Evolutionary conservation across 2,888 invertebrate genomes (phyloP).

Genomic region (Melanotus villosus): DNA sequence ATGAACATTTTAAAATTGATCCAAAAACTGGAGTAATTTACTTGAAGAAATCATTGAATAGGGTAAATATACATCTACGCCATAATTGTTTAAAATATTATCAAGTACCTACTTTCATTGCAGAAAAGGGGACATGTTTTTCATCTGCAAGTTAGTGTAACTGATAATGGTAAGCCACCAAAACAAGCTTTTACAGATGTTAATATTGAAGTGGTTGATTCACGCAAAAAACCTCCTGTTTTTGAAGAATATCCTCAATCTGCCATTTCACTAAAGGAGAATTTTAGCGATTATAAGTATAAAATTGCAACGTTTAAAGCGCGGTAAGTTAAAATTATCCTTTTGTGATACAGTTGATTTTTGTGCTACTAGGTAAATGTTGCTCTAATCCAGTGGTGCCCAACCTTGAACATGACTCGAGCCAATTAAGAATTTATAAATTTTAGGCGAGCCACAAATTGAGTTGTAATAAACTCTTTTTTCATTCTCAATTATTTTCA

Average conservation of each 20-base stretch:
- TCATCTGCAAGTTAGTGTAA: conserved; percentile 81
- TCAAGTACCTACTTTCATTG: conserved; percentile 54
- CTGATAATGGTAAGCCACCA: conserved; percentile 79
- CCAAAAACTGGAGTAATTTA: conserved; percentile 85
- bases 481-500: too few species aligned
- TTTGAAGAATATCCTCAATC: conserved; percentile 76
- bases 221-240: conserved; percentile 87
- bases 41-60: conserved; percentile 54
- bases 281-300: conserved; percentile 79
- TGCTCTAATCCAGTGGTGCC: too few species aligned
- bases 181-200: conserved; percentile 83
- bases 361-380: too few species aligned
- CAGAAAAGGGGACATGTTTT: conserved; percentile 77
- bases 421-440: too few species aligned
- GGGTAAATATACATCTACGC: too few species aligned
- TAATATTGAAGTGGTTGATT: conserved; percentile 87
- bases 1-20: conserved; percentile 84
- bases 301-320: conserved; percentile 82
- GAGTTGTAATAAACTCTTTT: too few species aligned
- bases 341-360: too few species aligned
- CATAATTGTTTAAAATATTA: too few species aligned
- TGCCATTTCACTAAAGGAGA: conserved; percentile 80
- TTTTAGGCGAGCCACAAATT: too few species aligned
- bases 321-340: too few species aligned
- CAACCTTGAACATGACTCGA: too few species aligned